phyloP scores from a whole-genome alignment of 2,888 invertebrate species.

The Lingula anatina region DNA sequence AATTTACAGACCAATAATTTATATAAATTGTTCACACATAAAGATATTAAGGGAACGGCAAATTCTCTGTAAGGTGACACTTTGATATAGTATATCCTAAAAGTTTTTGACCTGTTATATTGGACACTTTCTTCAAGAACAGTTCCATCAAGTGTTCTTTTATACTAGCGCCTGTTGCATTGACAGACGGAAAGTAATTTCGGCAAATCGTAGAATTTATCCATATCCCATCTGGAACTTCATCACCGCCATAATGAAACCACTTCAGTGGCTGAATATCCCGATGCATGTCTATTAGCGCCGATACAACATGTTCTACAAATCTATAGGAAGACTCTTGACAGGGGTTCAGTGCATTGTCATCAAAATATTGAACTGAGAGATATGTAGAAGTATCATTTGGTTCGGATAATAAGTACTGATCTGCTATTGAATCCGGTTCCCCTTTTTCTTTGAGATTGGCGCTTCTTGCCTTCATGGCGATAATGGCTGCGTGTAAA shows the following conservation, averaged over 20 bases:
- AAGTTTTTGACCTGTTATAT: no score
- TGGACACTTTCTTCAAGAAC: no score
- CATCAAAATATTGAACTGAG: slow-evolving; percentile 41
- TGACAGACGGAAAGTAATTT: no score
- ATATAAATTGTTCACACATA: no score
- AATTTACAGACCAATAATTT: no score
- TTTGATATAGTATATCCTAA: no score
- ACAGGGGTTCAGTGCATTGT: slow-evolving; percentile 46
- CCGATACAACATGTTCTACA: slow-evolving; percentile 32
- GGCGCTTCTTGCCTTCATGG: slow-evolving; percentile 33
- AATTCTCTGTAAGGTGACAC: no score
- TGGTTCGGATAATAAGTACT: slow-evolving; percentile 22
- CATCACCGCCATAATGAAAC: slow-evolving; percentile 46
- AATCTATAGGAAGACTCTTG: slow-evolving; percentile 38
- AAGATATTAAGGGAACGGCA: no score
- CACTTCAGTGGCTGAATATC: slow-evolving; percentile 25
- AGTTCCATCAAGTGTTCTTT: no score
- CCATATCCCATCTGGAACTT: slow-evolving; percentile 38
- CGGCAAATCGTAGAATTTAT: slow-evolving; percentile 34
- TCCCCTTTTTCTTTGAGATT: slow-evolving; percentile 13
- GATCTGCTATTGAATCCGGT: slow-evolving; percentile 13
- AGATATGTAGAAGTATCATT: slow-evolving; percentile 15
- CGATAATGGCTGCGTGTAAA: slow-evolving; percentile 35
- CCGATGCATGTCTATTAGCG: slow-evolving; percentile 25
- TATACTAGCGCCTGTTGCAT: no score